These are phyloP conservation scores for Psilopsiagon aymara DNA, from an alignment of 2,113 vertebrate genomes.

Conservation along the genomic window DNA sequence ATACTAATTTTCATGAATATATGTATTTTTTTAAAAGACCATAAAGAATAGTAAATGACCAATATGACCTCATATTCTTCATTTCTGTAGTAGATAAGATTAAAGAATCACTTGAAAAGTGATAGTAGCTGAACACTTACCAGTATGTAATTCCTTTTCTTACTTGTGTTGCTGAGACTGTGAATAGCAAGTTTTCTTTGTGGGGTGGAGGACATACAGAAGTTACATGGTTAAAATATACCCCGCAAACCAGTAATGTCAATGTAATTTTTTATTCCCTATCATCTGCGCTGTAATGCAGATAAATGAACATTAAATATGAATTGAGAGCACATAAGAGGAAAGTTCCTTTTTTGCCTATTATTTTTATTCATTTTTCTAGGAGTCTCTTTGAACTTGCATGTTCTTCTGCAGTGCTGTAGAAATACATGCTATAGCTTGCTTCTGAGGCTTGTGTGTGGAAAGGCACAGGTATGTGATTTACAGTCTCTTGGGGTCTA, in stretches of 20 bases:
- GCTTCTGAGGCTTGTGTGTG: not conserved
- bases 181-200: not conserved
- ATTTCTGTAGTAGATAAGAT: not conserved
- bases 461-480: not conserved
- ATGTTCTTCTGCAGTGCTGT: not conserved
- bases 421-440: not conserved
- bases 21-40: not conserved
- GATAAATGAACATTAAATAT: slow-evolving; percentile 3
- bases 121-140: not conserved
- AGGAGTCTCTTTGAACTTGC: not conserved
- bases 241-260: not conserved
- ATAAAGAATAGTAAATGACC: not conserved
- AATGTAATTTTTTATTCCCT: not conserved
- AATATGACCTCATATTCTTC: not conserved
- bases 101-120: not conserved
- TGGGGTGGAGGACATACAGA: not conserved
- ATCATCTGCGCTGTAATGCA: not conserved
- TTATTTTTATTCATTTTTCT: not conserved
- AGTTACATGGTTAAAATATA: not conserved
- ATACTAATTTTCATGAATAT: not conserved
- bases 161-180: not conserved
- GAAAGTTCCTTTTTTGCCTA: not conserved
- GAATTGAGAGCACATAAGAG: not conserved
- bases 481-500: not conserved
- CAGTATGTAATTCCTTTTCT: not conserved